These are phyloP conservation scores for Kryphioiulus occultus DNA, from an alignment of 2,888 invertebrate genomes.

Conservation along the genomic window DNA sequence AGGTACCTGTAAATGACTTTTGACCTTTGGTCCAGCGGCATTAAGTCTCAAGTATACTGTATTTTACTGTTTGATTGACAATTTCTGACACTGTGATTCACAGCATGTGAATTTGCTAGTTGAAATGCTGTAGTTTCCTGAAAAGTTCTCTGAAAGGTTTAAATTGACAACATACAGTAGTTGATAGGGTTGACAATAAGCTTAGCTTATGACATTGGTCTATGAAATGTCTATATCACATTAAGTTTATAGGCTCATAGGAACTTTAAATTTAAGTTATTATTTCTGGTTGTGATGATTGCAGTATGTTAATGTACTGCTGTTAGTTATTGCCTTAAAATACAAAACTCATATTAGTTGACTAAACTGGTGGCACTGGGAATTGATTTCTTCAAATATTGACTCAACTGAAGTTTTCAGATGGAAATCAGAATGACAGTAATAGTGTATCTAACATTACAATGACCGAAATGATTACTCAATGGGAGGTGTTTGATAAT, in stretches of 20 bases:
- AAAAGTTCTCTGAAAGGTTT: too few relatives aligned
- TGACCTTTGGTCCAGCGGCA: constrained; percentile 9
- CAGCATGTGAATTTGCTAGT: too few relatives aligned
- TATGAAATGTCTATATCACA: too few relatives aligned
- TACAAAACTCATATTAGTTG: not conserved
- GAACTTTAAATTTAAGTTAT: not conserved
- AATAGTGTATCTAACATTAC: not conserved
- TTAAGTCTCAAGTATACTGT: not conserved
- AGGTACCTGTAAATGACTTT: constrained; percentile 32
- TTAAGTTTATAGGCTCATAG: too few relatives aligned
- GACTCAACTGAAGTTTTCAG: not conserved
- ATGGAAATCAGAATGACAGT: not conserved
- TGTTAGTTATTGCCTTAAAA: not conserved
- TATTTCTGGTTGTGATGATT: not conserved
- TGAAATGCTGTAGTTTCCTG: too few relatives aligned
- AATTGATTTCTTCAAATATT: not conserved
- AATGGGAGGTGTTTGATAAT: constrained; percentile 36
- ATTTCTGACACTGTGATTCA: too few relatives aligned
- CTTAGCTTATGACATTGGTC: too few relatives aligned
- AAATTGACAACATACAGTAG: too few relatives aligned
- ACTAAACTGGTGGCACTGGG: not conserved
- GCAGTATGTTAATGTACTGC: not conserved
- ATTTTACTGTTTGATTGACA: not conserved
- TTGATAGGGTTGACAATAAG: too few relatives aligned
- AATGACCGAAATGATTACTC: not conserved